Percentiles rank a stretch among this genome's conserved stretches.
These are phyloP conservation scores for Clivina fossor DNA, from an alignment of 2,888 invertebrate species.

Conservation along the genomic window DNA sequence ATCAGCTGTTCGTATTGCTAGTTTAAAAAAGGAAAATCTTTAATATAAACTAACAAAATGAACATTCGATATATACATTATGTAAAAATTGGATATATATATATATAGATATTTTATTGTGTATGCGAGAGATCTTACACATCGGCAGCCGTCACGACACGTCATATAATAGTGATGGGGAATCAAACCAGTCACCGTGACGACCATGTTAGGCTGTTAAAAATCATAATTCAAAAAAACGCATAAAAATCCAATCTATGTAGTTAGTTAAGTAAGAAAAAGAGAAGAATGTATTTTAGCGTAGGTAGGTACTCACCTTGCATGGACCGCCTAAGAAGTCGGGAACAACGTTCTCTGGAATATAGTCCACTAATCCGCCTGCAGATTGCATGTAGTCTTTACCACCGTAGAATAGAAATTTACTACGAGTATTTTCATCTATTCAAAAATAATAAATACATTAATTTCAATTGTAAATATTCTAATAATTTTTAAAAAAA, in stretches of 20 bases:
- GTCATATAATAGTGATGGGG: conserved; percentile 51
- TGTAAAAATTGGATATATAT: too few relatives aligned
- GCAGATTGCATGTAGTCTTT: conserved; percentile 78
- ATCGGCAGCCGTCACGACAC: conserved; percentile 27
- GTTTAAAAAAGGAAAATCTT: too few relatives aligned
- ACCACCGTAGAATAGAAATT: conserved; percentile 89
- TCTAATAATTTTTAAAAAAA: too few relatives aligned
- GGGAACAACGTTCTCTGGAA: conserved; percentile 81
- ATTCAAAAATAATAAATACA: conserved; percentile 36
- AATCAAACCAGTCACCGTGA: conserved; percentile 48
- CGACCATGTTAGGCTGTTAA: conserved; percentile 42
- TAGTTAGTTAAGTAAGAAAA: too few relatives aligned
- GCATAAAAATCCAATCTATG: too few relatives aligned
- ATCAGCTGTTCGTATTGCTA: too few relatives aligned
- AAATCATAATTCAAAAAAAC: too few relatives aligned
- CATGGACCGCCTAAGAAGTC: conserved; percentile 91
- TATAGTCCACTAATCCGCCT: conserved; percentile 82
- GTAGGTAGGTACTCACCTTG: conserved; percentile 62
- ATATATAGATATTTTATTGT: too few relatives aligned
- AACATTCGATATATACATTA: too few relatives aligned
- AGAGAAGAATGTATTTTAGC: too few relatives aligned
- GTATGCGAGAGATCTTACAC: conserved; percentile 25
- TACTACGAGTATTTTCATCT: conserved; percentile 91
- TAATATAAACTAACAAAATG: too few relatives aligned
- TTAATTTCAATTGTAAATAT: too few relatives aligned